Conservation (phyloP, 2,888 invertebrate genomes). For the Lomographa bimaculata region DNA sequence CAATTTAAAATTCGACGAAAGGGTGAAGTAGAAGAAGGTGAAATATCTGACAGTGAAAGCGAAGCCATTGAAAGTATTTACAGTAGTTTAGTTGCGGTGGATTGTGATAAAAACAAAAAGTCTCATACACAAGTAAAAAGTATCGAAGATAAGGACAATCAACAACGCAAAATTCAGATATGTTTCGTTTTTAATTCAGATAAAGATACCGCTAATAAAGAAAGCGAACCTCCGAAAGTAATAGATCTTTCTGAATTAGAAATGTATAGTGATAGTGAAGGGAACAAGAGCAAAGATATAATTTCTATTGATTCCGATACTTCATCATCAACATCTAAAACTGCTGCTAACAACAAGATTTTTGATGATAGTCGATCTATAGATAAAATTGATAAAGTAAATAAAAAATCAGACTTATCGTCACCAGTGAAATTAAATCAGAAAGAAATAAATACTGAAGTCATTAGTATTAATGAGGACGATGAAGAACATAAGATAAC, state of each 20-base stretch:
- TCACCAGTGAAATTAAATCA: neutral
- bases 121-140: conserved; percentile 31
- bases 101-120: conserved; percentile 39
- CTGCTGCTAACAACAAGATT: neutral
- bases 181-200: conserved; percentile 57
- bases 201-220: conserved; percentile 22
- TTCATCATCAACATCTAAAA: conserved; percentile 16
- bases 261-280: conserved; percentile 42
- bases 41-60: conserved; percentile 75
- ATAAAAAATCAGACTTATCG: neutral
- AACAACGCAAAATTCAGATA: conserved; percentile 63
- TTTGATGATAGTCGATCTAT: neutral
- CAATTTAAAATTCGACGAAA: conserved; percentile 22
- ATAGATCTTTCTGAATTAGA: conserved; percentile 54
- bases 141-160: conserved; percentile 40
- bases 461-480: too few species aligned
- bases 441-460: conserved; percentile 1
- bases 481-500: neutral
- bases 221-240: conserved; percentile 17
- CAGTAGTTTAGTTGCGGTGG: conserved; percentile 60
- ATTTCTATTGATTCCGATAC: conserved; percentile 22
- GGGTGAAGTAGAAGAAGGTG: conserved; percentile 71
- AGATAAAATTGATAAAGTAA: too few species aligned
- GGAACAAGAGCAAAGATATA: conserved; percentile 17
- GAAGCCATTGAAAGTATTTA: conserved; percentile 73